Percentiles rank a stretch among this genome's conserved stretches.
phyloP scores from a whole-genome alignment of 2,113 vertebrate genomes.

The Oryctolagus cuniculus region mOryCun1.1 NC_091438.1:160496001-160496500 shows the following conservation, averaged over 20 bases:
- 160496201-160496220: neutral
- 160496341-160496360: too few relatives aligned
- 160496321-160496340: too few relatives aligned
- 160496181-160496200: neutral
- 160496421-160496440: too few relatives aligned
- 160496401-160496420: too few relatives aligned
- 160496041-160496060: fast-evolving
- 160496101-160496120: neutral
- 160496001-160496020: neutral
- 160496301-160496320: too few relatives aligned
- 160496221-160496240: neutral
- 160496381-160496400: too few relatives aligned
- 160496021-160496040: neutral
- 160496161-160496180: neutral
- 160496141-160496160: neutral
- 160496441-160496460: too few relatives aligned
- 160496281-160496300: too few relatives aligned
- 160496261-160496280: too few relatives aligned
- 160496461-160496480: too few relatives aligned
- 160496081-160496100: neutral
- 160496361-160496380: too few relatives aligned
- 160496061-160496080: neutral
- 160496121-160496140: neutral
- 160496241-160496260: neutral
- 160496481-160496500: too few relatives aligned